Evolutionary conservation across 2,113 vertebrate genomes (phyloP).

Genomic region (Chaetorhynchus papuensis): DNA sequence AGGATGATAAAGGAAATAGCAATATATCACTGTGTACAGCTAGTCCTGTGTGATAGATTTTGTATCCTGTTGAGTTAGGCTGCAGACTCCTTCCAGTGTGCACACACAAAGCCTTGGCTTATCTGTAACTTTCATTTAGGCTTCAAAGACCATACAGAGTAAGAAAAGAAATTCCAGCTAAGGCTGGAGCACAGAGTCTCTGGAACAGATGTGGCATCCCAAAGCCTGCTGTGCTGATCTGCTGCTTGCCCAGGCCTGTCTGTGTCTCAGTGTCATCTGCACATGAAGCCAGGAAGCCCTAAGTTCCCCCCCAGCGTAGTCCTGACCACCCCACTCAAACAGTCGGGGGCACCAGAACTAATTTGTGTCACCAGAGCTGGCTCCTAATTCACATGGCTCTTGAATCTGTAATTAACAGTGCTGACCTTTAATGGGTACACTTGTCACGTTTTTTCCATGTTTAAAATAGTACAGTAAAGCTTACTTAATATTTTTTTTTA

Average conservation of each 20-base stretch:
- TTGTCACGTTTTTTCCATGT: not conserved
- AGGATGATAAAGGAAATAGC: constrained; percentile 33
- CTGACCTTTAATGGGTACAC: not conserved
- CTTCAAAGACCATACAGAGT: not conserved
- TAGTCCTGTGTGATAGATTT: constrained; percentile 48
- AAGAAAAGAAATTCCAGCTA: not conserved
- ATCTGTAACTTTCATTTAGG: not conserved
- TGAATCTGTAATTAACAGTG: not conserved
- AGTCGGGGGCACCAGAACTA: not conserved
- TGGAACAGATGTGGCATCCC: not conserved
- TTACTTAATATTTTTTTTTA: not conserved
- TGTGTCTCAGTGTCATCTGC: not conserved
- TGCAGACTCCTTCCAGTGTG: not conserved
- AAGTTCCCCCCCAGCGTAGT: not conserved
- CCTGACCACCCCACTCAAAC: not conserved
- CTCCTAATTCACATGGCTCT: not conserved
- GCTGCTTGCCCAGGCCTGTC: not conserved
- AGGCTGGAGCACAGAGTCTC: not conserved
- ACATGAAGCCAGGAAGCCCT: not conserved
- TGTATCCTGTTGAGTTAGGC: not conserved
- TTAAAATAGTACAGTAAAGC: not conserved
- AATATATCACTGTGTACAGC: constrained; percentile 17
- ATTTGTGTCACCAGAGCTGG: accelerated
- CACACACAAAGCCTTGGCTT: not conserved
- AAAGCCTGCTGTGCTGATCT: not conserved